Base-by-base conservation (phyloP, 2,888 invertebrate genomes). In the Ormyrus nitidulus region DNA sequence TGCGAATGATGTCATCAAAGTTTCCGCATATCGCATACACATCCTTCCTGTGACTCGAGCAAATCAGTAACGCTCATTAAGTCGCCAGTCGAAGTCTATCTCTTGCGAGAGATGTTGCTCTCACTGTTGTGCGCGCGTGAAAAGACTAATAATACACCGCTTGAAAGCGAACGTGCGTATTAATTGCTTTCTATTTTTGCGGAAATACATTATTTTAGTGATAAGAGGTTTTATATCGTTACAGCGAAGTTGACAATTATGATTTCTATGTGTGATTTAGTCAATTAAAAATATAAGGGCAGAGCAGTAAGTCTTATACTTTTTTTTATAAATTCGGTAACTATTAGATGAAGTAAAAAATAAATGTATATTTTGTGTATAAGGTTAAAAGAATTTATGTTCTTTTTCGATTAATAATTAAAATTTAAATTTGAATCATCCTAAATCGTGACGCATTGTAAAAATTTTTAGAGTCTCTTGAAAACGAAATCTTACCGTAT, bases 1-100 rank as follows among this genome's bases (percentile, higher is more conserved):
- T 13, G 56, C 11, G 56, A 58, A 53, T 71, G 77, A 77, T 48
- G 64, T 77, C 77, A 77, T 71, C 48, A 65, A 65, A 65, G 64
- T 70, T 58, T 65, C 56, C 77, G 62, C 56, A 62, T 68, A 75
- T 75, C 59, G 44, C 56, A 69, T 34, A 34, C 53, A 61, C 77
- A 71, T 77, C 71, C 73, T 74, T 54, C 65, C 65, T 77, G 71
- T 61, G 54, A 49, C 56, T 70, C 72, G 48, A 34, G 11, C 56
- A 70, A 44, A 51, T 65, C 51, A 69, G 53, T 58, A 59, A 48
- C 48, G 54, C 54, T 48, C 64, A 56, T 54, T 46, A 73, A 64
- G 34, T 61, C 61, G 11, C 54, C 64, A 73, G 73, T 73, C 54
- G 7, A 54, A 73, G 54, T 73, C 13, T 54, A 64, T 53, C 59